These are phyloP conservation scores for Polyodon spathula DNA, from an alignment of 2,113 vertebrate genomes.

Conservation along the genomic window DNA sequence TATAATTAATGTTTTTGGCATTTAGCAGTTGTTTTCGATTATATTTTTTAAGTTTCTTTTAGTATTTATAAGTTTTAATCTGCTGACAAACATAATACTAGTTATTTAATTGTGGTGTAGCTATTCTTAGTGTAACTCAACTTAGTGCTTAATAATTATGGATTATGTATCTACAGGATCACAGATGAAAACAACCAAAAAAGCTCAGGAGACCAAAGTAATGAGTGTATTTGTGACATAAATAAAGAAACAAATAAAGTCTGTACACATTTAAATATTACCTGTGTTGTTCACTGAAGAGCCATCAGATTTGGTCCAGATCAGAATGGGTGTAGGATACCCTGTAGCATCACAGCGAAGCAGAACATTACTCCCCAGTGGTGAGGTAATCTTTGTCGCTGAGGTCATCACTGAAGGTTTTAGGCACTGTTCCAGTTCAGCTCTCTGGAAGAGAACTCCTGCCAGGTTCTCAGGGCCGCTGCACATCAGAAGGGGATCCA, in stretches of 20 bases:
- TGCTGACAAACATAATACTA: too few species aligned
- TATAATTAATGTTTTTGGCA: too few species aligned
- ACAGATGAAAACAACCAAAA: too few species aligned
- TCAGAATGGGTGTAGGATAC: slow-evolving; percentile 75
- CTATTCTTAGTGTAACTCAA: too few species aligned
- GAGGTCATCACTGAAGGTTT: slow-evolving; percentile 88
- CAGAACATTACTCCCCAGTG: slow-evolving; percentile 80
- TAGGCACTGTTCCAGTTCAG: slow-evolving; percentile 77
- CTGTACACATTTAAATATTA: slow-evolving; percentile 34
- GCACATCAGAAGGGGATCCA: slow-evolving; percentile 74
- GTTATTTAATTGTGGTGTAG: too few species aligned
- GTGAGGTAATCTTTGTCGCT: slow-evolving; percentile 84
- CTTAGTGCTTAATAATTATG: too few species aligned
- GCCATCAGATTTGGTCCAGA: slow-evolving; percentile 67
- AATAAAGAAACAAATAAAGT: neutral
- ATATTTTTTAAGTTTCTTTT: too few species aligned
- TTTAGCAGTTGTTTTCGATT: too few species aligned
- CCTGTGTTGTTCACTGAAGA: slow-evolving; percentile 72
- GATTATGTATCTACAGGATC: too few species aligned
- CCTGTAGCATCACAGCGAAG: slow-evolving; percentile 84
- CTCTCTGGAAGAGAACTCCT: slow-evolving; percentile 77
- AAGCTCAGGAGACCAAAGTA: too few species aligned
- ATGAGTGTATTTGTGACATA: too few species aligned
- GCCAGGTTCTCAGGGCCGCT: slow-evolving; percentile 72
- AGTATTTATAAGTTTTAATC: too few species aligned